Conservation (phyloP, 2,113 vertebrate species). For the Oceanodroma tethys region DNA sequence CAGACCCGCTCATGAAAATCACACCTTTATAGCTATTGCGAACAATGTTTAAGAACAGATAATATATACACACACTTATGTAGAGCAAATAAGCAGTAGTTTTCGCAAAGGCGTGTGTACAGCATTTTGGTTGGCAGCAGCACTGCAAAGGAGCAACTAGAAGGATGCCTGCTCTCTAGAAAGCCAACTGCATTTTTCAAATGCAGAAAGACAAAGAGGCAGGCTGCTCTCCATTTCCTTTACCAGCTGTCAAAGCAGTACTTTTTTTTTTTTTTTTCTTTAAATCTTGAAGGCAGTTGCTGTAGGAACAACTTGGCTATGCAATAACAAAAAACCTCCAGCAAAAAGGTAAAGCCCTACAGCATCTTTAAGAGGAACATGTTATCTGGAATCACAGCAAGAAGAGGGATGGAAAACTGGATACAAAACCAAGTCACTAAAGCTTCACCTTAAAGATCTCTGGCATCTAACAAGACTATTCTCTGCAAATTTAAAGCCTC, state of each 20-base stretch:
- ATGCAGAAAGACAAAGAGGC: background rate
- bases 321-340: background rate
- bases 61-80: rapidly evolving
- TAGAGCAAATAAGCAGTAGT: background rate
- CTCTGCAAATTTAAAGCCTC: background rate
- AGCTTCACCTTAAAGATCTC: background rate
- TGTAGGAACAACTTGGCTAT: background rate
- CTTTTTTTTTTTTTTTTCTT: background rate
- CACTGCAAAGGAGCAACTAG: background rate
- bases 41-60: background rate
- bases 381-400: background rate
- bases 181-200: background rate
- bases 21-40: background rate
- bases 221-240: background rate
- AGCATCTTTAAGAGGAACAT: background rate
- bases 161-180: background rate
- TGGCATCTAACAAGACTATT: background rate
- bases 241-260: background rate
- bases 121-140: background rate
- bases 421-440: background rate
- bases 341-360: background rate
- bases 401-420: background rate
- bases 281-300: background rate
- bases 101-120: background rate
- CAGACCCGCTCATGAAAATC: background rate